A percentile compares a stretch with the other conserved stretches of the same genome.
Conservation (phyloP, 1,140 invertebrate genomes). For the Antheraea mylitta region DNA sequence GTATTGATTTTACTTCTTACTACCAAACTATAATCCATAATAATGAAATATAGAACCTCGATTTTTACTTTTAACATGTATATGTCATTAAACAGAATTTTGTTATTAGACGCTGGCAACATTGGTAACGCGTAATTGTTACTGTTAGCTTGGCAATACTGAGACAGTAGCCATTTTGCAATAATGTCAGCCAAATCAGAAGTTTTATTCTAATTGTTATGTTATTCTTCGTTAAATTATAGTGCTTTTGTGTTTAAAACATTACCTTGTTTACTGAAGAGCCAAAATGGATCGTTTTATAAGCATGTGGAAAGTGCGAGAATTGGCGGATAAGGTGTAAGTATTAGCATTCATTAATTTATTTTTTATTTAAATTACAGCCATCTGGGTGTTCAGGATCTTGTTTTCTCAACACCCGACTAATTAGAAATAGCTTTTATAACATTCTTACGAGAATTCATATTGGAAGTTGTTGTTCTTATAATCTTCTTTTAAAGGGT, state of each 20-base stretch:
- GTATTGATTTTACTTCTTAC: too few species aligned
- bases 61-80: too few species aligned
- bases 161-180: constrained; percentile 70
- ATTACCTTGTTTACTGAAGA: constrained; percentile 26
- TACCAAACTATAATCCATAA: too few species aligned
- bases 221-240: constrained; percentile 53
- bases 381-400: constrained; percentile 36
- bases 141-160: background rate
- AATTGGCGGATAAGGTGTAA: constrained; percentile 97
- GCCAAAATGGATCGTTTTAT: constrained; percentile 84
- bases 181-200: constrained; percentile 80
- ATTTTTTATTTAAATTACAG: constrained; percentile 59
- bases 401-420: background rate
- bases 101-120: background rate
- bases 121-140: background rate
- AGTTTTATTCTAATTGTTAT: constrained; percentile 68
- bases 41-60: too few species aligned
- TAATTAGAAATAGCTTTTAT: background rate
- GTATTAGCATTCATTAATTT: constrained; percentile 76
- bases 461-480: background rate
- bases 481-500: background rate
- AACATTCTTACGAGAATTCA: background rate
- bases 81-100: too few species aligned
- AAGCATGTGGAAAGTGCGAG: constrained; percentile 96
- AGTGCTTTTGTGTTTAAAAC: constrained; percentile 57